Percentiles rank a stretch among this genome's conserved stretches.
phyloP scores from a whole-genome alignment of 2,888 invertebrate genomes.

The Dastarcus helophoroides region DNA sequence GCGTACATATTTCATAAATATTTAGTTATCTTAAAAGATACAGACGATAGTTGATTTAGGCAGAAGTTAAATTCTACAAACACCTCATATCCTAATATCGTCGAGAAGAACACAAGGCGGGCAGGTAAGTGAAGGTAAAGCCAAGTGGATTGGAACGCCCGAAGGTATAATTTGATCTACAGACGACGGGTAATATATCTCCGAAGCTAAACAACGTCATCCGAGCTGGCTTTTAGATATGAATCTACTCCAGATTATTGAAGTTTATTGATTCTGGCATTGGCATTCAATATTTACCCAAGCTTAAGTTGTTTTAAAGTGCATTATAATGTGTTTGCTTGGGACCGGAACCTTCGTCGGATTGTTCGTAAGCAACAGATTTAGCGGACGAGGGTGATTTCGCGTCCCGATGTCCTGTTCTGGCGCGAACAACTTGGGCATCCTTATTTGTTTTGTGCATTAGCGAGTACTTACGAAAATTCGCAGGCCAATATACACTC shows the following conservation, averaged over 20 bases:
- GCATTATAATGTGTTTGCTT: slow-evolving; percentile 28
- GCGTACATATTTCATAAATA: too few relatives aligned
- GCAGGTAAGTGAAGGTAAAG: too few relatives aligned
- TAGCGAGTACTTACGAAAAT: slow-evolving; percentile 15
- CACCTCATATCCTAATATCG: too few relatives aligned
- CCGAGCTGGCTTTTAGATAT: slow-evolving; percentile 22
- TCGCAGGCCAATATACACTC: slow-evolving; percentile 1
- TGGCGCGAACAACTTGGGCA: too few relatives aligned
- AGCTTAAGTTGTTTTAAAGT: slow-evolving; percentile 27
- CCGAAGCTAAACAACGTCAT: slow-evolving; percentile 22
- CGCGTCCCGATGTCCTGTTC: too few relatives aligned
- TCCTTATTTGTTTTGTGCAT: too few relatives aligned
- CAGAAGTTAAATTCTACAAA: too few relatives aligned
- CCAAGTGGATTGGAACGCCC: too few relatives aligned
- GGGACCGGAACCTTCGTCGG: slow-evolving; percentile 15
- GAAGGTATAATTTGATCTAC: slow-evolving; percentile 15
- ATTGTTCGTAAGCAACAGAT: slow-evolving; percentile 4
- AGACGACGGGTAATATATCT: slow-evolving; percentile 22
- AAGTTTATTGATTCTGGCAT: slow-evolving; percentile 30
- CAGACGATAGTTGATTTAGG: too few relatives aligned
- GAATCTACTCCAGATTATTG: slow-evolving; percentile 25
- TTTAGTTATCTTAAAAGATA: too few relatives aligned
- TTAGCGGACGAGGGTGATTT: too few relatives aligned
- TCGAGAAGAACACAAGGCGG: too few relatives aligned
- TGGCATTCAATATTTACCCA: slow-evolving; percentile 28